A percentile compares a stretch with the other conserved stretches of the same genome.
Evolutionary conservation across 2,797 vertebrate genomes (phyloP).

Genomic region (Taenioides sp.): DNA sequence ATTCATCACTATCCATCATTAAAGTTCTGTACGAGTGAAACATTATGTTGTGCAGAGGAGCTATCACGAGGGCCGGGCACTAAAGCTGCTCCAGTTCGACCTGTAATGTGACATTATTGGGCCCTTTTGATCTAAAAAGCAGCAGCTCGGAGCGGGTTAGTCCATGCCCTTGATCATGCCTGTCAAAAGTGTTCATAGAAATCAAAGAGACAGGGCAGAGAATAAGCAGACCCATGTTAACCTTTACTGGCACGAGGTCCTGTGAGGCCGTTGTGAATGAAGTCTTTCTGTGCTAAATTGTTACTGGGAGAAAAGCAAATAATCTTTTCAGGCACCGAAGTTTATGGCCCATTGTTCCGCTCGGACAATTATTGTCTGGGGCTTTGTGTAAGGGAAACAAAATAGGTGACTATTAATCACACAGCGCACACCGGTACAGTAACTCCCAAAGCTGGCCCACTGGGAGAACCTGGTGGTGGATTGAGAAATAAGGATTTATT

Average conservation of each 20-base stretch:
- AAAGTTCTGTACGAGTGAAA: slow-evolving; percentile 16
- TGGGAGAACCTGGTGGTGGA: slow-evolving; percentile 4
- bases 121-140: slow-evolving; percentile 74
- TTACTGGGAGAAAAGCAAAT: slow-evolving; percentile 29
- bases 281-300: slow-evolving; percentile 26
- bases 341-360: slow-evolving; percentile 31
- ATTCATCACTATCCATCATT: not conserved
- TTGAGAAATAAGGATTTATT: slow-evolving; percentile 2
- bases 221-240: slow-evolving; percentile 51
- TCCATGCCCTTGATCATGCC: slow-evolving; percentile 68
- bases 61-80: slow-evolving; percentile 59
- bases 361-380: slow-evolving; percentile 33
- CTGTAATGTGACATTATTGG: slow-evolving; percentile 74
- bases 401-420: slow-evolving; percentile 47
- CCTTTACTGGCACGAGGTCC: slow-evolving; percentile 45
- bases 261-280: slow-evolving; percentile 47
- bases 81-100: slow-evolving; percentile 69
- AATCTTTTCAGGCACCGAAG: slow-evolving; percentile 27
- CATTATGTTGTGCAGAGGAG: slow-evolving; percentile 51
- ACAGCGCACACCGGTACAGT: slow-evolving; percentile 9
- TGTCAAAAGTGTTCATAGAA: slow-evolving; percentile 50
- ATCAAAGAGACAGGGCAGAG: slow-evolving; percentile 61
- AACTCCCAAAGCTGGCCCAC: not conserved
- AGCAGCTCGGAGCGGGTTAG: slow-evolving; percentile 66
- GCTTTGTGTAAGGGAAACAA: slow-evolving; percentile 37